phyloP scores from a whole-genome alignment of 2,888 invertebrate species.

The Ormyrus nitidulus region DNA sequence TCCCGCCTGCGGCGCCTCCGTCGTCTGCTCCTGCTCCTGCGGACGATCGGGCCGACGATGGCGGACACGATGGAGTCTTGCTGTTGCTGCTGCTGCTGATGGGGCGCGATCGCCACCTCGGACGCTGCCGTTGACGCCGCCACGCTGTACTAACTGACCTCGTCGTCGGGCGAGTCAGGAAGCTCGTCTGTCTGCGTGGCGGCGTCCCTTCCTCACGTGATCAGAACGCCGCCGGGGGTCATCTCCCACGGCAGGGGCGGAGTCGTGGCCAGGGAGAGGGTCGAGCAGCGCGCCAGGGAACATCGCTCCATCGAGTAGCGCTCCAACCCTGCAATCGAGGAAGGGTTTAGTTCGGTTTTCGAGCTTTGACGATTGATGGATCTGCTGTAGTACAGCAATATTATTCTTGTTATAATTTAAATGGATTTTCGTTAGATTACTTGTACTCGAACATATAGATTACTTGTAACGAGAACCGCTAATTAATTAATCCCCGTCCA shows the following conservation, averaged over 20 bases:
- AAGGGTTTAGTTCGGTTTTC: not conserved
- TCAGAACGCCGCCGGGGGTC: constrained; percentile 63
- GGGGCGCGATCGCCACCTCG: not conserved
- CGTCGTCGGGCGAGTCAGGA: constrained; percentile 66
- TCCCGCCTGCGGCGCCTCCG: not conserved
- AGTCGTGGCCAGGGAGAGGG: constrained; percentile 69
- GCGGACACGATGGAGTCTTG: constrained; percentile 44
- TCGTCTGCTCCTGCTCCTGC: constrained; percentile 2
- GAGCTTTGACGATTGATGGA: not conserved
- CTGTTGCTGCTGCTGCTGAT: constrained; percentile 17
- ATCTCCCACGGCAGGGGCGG: constrained; percentile 72
- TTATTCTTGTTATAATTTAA: not conserved
- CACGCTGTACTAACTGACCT: constrained; percentile 74
- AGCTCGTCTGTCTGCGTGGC: constrained; percentile 72
- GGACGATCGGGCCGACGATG: constrained; percentile 25
- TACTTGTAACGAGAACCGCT: not conserved
- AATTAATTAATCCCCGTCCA: constrained; percentile 21
- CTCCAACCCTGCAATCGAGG: constrained; percentile 66
- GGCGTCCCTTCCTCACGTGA: constrained; percentile 72
- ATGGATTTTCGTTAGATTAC: not conserved
- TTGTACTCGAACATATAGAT: too few relatives aligned
- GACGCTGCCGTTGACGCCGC: constrained; percentile 62
- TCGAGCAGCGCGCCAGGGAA: constrained; percentile 72
- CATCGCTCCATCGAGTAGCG: constrained; percentile 72
- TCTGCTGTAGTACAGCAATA: not conserved